Base-by-base conservation (phyloP, 2,113 vertebrate genomes). In the Phycodurus eques region DNA sequence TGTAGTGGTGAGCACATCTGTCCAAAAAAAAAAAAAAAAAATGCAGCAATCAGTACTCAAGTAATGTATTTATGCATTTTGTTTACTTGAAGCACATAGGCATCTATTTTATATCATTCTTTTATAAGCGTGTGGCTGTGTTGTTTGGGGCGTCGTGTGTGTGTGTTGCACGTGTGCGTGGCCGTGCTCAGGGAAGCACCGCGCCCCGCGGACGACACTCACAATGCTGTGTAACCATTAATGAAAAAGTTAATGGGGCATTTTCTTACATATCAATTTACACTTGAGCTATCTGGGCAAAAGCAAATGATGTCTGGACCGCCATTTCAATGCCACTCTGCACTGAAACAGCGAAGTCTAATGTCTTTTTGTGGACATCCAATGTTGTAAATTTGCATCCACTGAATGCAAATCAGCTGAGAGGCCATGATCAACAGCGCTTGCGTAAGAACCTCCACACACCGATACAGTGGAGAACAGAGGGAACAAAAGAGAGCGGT, bases 201-300 rank as follows among this genome's bases (percentile, higher is more conserved):
- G 79, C 88, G 90, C 92, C 93, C 92, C 83, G 93, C 93, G 91
- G 93, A 94, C 92, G 93, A 93, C 93, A 92, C 93, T 94, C 92
- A 92, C 93, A 97, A 96, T 95, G 94, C 93, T 95, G 96, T 96
- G 96, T 95, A 95, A 95, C 94, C 97, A 99, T 99, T 98, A 98
- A 98, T 98, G 96, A 98, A 98, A 97, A 98, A 98, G 96, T 98
- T 99, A 99, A 99, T 99, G 97, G 96, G 93, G 94, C 96, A 97
- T 98, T 96, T 96, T 98, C 95, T 96, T 97, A 97, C 95, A 95
- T 97, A 98, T 98, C 96, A 97, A 98, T 98, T 98, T 98, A 96
- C 95, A 96, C 96, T 96, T 86, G 95, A 95, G 96, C 95, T 96
- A 94, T 97, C 95, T 95, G 93, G 95, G 94, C 91, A 94, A 27